Conservation (phyloP, 2,888 invertebrate genomes). For the Drosophila merina region DNA sequence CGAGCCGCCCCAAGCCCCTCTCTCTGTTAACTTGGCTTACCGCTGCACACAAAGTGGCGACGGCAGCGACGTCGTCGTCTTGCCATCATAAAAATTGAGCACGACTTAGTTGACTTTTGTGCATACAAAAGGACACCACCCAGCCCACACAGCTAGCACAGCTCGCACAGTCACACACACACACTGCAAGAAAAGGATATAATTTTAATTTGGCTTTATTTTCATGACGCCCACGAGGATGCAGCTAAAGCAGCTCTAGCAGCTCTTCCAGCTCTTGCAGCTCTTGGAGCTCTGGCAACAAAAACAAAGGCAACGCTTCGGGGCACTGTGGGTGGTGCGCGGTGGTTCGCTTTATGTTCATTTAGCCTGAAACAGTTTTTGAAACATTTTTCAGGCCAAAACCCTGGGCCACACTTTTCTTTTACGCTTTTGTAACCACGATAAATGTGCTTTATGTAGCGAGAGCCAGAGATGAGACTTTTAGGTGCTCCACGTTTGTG, state of each 20-base stretch:
- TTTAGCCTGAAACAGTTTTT: slow-evolving; percentile 78
- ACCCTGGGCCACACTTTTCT: slow-evolving; percentile 69
- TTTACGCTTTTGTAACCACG: slow-evolving; percentile 79
- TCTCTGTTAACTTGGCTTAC: slow-evolving; percentile 42
- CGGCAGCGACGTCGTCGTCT: slow-evolving; percentile 40
- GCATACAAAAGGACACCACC: slow-evolving; percentile 58
- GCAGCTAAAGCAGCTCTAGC: slow-evolving; percentile 22
- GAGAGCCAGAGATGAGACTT: slow-evolving; percentile 43
- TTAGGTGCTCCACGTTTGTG: neutral
- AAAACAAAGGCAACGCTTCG: slow-evolving; percentile 66
- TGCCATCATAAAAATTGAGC: slow-evolving; percentile 76
- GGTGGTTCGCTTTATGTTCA: slow-evolving; percentile 67
- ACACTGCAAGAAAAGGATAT: slow-evolving; percentile 58
- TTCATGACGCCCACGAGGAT: slow-evolving; percentile 63
- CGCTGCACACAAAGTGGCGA: slow-evolving; percentile 60
- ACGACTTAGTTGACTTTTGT: slow-evolving; percentile 78
- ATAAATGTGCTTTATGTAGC: slow-evolving; percentile 78
- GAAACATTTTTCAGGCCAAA: slow-evolving; percentile 70
- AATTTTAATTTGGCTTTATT: slow-evolving; percentile 79
- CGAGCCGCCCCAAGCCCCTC: neutral
- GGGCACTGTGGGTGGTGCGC: slow-evolving; percentile 37
- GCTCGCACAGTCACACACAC: slow-evolving; percentile 2
- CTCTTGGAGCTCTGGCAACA: slow-evolving; percentile 17
- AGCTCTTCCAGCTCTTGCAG: slow-evolving; percentile 16
- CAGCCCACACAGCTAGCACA: neutral